Evolutionary conservation across 2,888 invertebrate species (phyloP), one percentile per base, ranked within the genome.

Genomic region (Phragmatobia fuliginosa): DNA sequence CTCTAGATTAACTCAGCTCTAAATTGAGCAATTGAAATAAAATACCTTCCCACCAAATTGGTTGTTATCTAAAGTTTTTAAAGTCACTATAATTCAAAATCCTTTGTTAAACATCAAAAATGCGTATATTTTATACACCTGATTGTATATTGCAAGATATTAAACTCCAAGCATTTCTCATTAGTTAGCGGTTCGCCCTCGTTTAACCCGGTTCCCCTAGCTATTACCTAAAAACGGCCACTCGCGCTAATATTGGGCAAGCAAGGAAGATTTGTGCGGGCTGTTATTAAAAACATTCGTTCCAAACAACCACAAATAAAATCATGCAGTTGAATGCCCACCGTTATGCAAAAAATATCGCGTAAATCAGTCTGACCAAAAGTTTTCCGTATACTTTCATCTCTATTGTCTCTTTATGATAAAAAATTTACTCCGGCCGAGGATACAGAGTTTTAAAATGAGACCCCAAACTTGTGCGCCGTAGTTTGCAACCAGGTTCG

Each of bases 391-490:
- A 87, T 86, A 87, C 87, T 85, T 87, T 86, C 83, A 86, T 85
- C 88, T 88, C 88, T 90, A 90, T 93, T 93, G 92, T 93, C 91
- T 91, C 88, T 91, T 91, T 92, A 92, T 90, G 88, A 93, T 92
- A 92, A 91, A n/a, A 93, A 94, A 93, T 93, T 89, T 88, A 84
- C 81, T 86, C 80, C 79, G 77, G 79, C 84, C 82, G 86, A 85
- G 85, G 86, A 86, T 85, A 84, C 81, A 80, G 88, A 91, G 89
- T 91, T 92, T 90, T 91, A 88, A 92, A 93, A 91, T 88, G 89
- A 89, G 90, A 90, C 89, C 91, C 89, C 84, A 88, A 93, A 93
- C 91, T 94, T 92, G 87, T 80, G 87, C 90, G 80, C 87, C 85
- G 88, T 87, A 90, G 89, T 91, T 91, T 78, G 80, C 79, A 86